Conservation (phyloP, 2,797 vertebrate species). For the Anguilla marmorata region DNA sequence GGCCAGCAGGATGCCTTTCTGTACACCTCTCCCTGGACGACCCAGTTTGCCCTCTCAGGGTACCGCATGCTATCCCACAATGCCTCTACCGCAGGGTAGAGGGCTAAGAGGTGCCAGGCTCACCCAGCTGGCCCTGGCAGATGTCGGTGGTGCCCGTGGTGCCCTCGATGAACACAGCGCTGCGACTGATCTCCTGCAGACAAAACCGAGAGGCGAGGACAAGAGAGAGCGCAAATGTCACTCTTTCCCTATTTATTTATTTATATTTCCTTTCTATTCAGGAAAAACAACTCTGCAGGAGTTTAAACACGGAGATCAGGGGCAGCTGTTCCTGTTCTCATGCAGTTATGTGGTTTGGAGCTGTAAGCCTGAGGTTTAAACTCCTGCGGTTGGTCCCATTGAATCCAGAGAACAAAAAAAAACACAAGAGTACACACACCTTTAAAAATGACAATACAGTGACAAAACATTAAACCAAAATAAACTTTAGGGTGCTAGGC, state of each 20-base stretch:
- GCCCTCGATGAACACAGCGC: constrained; percentile 75
- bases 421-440: too few species aligned
- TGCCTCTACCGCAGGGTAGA: background rate
- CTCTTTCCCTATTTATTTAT: background rate
- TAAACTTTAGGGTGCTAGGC: too few species aligned
- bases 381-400: background rate
- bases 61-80: constrained; percentile 44
- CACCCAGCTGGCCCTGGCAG: constrained; percentile 81
- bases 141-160: constrained; percentile 76
- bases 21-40: constrained; percentile 17
- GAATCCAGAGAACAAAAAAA: background rate
- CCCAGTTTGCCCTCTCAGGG: constrained; percentile 29
- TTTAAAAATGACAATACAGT: too few species aligned
- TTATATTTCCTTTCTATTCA: background rate
- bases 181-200: constrained; percentile 68
- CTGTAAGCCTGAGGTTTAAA: background rate
- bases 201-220: constrained; percentile 5
- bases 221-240: background rate
- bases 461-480: too few species aligned
- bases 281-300: background rate
- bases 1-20: constrained; percentile 24
- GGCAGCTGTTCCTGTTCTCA: background rate
- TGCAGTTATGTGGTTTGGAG: background rate
- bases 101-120: constrained; percentile 48
- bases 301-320: background rate